phyloP scores from a whole-genome alignment of 2,888 invertebrate species.

The Carabus problematicus region DNA sequence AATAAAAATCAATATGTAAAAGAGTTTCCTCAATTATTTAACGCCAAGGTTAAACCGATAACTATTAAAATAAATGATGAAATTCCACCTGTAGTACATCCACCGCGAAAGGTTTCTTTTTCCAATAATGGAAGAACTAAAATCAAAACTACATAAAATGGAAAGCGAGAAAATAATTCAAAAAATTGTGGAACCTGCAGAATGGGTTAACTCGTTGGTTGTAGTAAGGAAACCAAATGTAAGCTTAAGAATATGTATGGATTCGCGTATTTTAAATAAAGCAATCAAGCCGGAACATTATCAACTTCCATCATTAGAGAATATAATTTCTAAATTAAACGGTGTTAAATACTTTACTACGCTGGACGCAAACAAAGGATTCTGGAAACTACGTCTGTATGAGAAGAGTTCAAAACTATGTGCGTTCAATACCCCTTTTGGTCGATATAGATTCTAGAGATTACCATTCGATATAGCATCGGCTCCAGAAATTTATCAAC shows the following conservation, averaged over 20 bases:
- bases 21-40: background rate
- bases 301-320: conserved; percentile 41
- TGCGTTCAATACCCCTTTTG: conserved; percentile 47
- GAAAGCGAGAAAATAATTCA: background rate
- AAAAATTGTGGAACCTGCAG: background rate
- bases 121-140: background rate
- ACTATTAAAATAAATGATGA: background rate
- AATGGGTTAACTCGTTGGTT: conserved; percentile 22
- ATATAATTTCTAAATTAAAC: conserved; percentile 46
- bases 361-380: conserved; percentile 47
- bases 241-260: conserved; percentile 47
- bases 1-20: background rate
- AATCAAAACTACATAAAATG: background rate
- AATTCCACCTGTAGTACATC: background rate
- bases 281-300: conserved; percentile 46
- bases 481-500: conserved; percentile 45
- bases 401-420: conserved; percentile 45
- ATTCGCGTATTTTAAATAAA: conserved; percentile 48
- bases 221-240: conserved; percentile 36
- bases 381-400: too few relatives aligned
- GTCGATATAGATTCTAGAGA: conserved; percentile 45
- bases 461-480: conserved; percentile 47
- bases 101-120: background rate
- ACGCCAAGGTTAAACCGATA: background rate
- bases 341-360: conserved; percentile 46